phyloP scores from a whole-genome alignment of 2,888 invertebrate species.

The Mycalesis mineus region DNA sequence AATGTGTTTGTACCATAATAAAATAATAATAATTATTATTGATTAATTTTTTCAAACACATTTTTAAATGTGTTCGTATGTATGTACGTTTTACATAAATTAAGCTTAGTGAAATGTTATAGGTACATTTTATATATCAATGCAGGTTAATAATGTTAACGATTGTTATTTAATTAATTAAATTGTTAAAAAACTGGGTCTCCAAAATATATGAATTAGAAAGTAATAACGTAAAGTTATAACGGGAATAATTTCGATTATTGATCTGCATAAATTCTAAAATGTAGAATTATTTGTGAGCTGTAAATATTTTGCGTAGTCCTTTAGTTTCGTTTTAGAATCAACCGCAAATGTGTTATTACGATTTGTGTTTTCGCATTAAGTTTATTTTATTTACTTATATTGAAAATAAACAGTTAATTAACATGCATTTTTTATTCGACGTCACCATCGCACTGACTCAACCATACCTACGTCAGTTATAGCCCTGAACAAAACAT shows the following conservation, averaged over 20 bases:
- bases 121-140: conserved; percentile 42
- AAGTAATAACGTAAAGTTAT: conserved; percentile 12
- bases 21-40: conserved; percentile 29
- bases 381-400: conserved; percentile 78
- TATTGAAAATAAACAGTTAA: conserved; percentile 75
- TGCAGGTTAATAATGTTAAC: conserved; percentile 70
- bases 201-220: conserved; percentile 37
- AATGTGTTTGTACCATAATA: conserved; percentile 54
- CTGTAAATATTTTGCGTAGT: conserved; percentile 73
- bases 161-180: conserved; percentile 52
- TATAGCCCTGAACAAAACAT: too few species aligned
- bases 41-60: conserved; percentile 42
- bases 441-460: too few species aligned
- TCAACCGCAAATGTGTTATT: conserved; percentile 66
- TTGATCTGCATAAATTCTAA: conserved; percentile 68
- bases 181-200: conserved; percentile 55
- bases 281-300: conserved; percentile 57
- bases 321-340: conserved; percentile 57
- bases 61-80: conserved; percentile 46
- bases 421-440: conserved; percentile 35
- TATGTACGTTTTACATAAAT: conserved; percentile 46
- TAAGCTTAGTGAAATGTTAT: conserved; percentile 52
- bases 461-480: too few species aligned
- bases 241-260: conserved; percentile 54
- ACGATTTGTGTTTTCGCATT: conserved; percentile 71